Evolutionary conservation across 2,888 invertebrate species (phyloP).

Genomic region (Sphaerophoria taeniata): DNA sequence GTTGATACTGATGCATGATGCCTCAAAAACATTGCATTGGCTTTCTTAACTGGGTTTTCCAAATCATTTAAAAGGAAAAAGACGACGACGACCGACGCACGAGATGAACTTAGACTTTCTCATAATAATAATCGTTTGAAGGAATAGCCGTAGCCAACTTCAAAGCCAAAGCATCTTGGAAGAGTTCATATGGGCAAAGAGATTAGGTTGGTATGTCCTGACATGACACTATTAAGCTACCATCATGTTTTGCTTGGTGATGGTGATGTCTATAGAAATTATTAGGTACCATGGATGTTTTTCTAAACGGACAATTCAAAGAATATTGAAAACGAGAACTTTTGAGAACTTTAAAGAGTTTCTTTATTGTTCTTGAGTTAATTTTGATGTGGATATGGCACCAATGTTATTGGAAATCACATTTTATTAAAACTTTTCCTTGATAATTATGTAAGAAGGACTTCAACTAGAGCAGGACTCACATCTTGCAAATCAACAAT

Average conservation of each 20-base stretch:
- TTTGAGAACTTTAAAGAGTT: neutral
- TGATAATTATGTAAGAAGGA: no score
- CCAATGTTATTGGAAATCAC: no score
- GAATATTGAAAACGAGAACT: conserved; percentile 18
- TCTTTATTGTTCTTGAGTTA: neutral
- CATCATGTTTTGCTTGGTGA: conserved; percentile 56
- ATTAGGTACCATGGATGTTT: conserved; percentile 44
- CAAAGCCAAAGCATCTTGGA: conserved; percentile 38
- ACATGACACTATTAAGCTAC: conserved; percentile 64
- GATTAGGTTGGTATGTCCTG: conserved; percentile 32
- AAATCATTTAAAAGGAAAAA: conserved; percentile 48
- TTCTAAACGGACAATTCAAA: conserved; percentile 27
- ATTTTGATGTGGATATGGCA: no score
- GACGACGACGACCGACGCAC: neutral
- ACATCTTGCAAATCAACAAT: neutral
- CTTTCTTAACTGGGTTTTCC: conserved; percentile 70
- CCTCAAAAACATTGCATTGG: conserved; percentile 53
- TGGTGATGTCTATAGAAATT: conserved; percentile 57
- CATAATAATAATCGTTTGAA: conserved; percentile 52
- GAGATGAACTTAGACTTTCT: conserved; percentile 36
- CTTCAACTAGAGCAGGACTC: no score
- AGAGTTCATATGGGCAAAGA: conserved; percentile 3
- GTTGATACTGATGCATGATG: conserved; percentile 40
- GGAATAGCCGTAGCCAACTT: neutral
- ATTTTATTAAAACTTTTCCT: no score